Conservation (phyloP, 2,113 vertebrate genomes). For the Chamaea fasciata region DNA sequence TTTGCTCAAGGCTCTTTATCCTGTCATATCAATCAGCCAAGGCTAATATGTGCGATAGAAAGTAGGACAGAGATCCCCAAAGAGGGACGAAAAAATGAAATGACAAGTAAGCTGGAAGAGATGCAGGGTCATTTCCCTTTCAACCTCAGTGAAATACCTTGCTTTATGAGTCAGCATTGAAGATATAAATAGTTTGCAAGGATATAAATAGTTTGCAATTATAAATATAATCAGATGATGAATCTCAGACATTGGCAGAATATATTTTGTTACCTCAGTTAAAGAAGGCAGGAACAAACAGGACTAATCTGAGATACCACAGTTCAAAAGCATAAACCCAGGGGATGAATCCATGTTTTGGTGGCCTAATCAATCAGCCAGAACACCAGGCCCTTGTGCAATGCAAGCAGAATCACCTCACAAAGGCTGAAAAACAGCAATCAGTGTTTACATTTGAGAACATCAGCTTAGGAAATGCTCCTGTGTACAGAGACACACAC, state of each 20-base stretch:
- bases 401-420: not conserved
- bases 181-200: not conserved
- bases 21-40: conserved; percentile 1
- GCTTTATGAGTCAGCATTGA: not conserved
- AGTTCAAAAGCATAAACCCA: not conserved
- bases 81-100: not conserved
- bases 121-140: conserved; percentile 9
- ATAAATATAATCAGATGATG: not conserved
- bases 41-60: not conserved
- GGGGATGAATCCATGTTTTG: not conserved
- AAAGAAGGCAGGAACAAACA: not conserved
- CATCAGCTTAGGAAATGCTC: not conserved
- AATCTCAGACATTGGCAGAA: not conserved
- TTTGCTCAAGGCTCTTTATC: conserved; percentile 14
- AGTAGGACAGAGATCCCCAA: conserved; percentile 25
- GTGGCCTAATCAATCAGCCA: not conserved
- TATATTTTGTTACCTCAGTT: not conserved
- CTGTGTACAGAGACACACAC: not conserved
- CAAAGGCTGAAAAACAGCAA: not conserved
- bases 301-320: not conserved
- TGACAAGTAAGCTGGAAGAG: not conserved
- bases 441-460: not conserved
- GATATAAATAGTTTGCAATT: not conserved
- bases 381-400: not conserved
- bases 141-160: not conserved